A percentile compares a stretch with the other conserved stretches of the same genome.
phyloP scores from a whole-genome alignment of 1,140 invertebrate genomes.

The Portunus trituberculatus region DNA sequence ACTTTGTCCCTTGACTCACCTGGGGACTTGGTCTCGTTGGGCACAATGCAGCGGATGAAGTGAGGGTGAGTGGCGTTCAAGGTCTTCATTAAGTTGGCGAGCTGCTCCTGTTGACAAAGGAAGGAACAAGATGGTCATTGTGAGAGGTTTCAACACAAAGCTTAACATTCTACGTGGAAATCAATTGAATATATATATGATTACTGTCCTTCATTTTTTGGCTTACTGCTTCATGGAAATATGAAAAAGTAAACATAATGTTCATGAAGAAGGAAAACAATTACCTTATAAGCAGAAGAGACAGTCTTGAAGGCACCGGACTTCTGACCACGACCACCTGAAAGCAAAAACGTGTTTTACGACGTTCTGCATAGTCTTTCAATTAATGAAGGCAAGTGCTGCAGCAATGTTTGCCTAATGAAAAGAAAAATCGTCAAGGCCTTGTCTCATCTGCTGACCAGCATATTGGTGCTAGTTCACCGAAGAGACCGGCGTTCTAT shows the following conservation, averaged over 20 bases:
- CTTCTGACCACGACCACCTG: slow-evolving; percentile 88
- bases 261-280: slow-evolving; percentile 30
- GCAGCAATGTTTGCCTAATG: too few relatives aligned
- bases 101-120: slow-evolving; percentile 49
- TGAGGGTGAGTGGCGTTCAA: slow-evolving; percentile 98
- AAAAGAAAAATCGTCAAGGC: too few relatives aligned
- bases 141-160: background rate
- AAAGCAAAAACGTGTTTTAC: too few relatives aligned
- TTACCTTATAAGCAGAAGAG: slow-evolving; percentile 93
- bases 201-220: background rate
- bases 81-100: slow-evolving; percentile 92
- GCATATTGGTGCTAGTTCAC: too few relatives aligned
- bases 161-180: background rate
- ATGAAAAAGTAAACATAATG: background rate
- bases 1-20: slow-evolving; percentile 83
- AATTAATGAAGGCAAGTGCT: too few relatives aligned
- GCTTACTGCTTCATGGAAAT: slow-evolving; percentile 88
- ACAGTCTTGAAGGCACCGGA: slow-evolving; percentile 98
- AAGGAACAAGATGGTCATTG: background rate
- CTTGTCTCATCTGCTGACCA: too few relatives aligned
- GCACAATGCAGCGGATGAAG: slow-evolving; percentile 99
- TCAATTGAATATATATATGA: background rate
- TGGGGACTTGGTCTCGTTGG: slow-evolving; percentile 98
- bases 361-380: too few relatives aligned
- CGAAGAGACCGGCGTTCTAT: too few relatives aligned